A percentile compares a stretch with the other conserved stretches of the same genome.
Evolutionary conservation across 2,888 invertebrate species (phyloP).

Genomic region (Apodemia hepburni): DNA sequence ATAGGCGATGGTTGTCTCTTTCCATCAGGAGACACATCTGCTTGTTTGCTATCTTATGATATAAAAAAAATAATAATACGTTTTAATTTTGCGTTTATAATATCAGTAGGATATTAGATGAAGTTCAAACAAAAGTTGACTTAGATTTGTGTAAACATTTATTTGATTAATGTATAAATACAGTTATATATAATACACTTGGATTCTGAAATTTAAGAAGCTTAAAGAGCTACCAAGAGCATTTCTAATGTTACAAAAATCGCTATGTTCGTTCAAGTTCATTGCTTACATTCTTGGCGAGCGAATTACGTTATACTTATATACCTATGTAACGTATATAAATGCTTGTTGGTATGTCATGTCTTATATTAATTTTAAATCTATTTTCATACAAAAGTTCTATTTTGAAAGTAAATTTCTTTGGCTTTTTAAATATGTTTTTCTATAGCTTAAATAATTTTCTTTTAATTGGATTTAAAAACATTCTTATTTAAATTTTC

Average conservation of each 20-base stretch:
- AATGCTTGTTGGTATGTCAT: slow-evolving; percentile 67
- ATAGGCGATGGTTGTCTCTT: too few relatives aligned
- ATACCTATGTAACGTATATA: slow-evolving; percentile 45
- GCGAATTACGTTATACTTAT: slow-evolving; percentile 24
- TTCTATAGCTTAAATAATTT: too few relatives aligned
- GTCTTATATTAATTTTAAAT: slow-evolving; percentile 36
- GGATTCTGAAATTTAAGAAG: slow-evolving; percentile 44
- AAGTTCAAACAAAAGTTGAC: slow-evolving; percentile 22
- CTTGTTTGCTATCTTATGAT: too few relatives aligned
- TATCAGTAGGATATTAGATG: neutral
- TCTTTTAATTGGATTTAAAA: too few relatives aligned
- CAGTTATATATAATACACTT: slow-evolving; percentile 50
- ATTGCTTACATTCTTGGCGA: neutral
- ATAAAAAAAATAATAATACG: too few relatives aligned
- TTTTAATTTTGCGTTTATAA: neutral
- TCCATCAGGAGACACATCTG: too few relatives aligned
- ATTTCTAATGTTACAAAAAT: neutral
- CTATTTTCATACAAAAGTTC: slow-evolving; percentile 37
- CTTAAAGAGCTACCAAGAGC: neutral
- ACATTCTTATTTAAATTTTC: too few relatives aligned
- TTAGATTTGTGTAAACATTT: slow-evolving; percentile 63
- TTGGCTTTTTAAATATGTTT: neutral
- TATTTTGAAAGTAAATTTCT: neutral
- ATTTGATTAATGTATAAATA: slow-evolving; percentile 59
- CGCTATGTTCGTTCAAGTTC: neutral